phyloP scores from a whole-genome alignment of 2,113 vertebrate genomes.

The Datnioides undecimradiatus region DNA sequence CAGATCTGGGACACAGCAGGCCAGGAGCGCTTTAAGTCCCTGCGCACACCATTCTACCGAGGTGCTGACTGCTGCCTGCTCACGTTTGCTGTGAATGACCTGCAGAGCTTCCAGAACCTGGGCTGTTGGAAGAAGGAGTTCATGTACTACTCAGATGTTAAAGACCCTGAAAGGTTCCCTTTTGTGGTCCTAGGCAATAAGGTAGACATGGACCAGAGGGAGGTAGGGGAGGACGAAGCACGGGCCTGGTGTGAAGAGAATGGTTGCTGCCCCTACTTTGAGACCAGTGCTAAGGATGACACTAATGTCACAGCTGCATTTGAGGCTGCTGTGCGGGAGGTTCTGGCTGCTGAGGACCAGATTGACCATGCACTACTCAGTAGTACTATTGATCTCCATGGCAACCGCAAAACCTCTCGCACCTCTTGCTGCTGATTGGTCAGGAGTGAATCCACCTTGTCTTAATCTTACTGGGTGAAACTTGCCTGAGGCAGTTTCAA shows the following conservation, averaged over 20 bases:
- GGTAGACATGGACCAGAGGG: slow-evolving; percentile 91
- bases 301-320: slow-evolving; percentile 96
- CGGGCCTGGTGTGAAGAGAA: slow-evolving; percentile 94
- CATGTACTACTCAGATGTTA: slow-evolving; percentile 93
- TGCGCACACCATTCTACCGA: slow-evolving; percentile 96
- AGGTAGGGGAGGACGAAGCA: slow-evolving; percentile 92
- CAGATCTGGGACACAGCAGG: slow-evolving; percentile 99
- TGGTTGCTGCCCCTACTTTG: slow-evolving; percentile 94
- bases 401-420: slow-evolving; percentile 89
- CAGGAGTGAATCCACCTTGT: slow-evolving; percentile 27
- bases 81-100: slow-evolving; percentile 96
- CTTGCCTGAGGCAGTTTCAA: slow-evolving; percentile 25
- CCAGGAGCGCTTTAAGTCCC: slow-evolving; percentile 97
- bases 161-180: slow-evolving; percentile 92
- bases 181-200: slow-evolving; percentile 98
- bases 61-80: slow-evolving; percentile 98
- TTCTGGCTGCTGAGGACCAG: slow-evolving; percentile 92
- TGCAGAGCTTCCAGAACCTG: slow-evolving; percentile 97
- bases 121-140: slow-evolving; percentile 97
- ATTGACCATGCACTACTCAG: slow-evolving; percentile 92
- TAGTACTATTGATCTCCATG: slow-evolving; percentile 92
- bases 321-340: slow-evolving; percentile 94
- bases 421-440: slow-evolving; percentile 88
- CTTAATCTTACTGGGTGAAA: slow-evolving; percentile 44
- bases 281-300: slow-evolving; percentile 98